phyloP scores from a whole-genome alignment of 2,888 invertebrate species.

The Aspidapion aeneum region DNA sequence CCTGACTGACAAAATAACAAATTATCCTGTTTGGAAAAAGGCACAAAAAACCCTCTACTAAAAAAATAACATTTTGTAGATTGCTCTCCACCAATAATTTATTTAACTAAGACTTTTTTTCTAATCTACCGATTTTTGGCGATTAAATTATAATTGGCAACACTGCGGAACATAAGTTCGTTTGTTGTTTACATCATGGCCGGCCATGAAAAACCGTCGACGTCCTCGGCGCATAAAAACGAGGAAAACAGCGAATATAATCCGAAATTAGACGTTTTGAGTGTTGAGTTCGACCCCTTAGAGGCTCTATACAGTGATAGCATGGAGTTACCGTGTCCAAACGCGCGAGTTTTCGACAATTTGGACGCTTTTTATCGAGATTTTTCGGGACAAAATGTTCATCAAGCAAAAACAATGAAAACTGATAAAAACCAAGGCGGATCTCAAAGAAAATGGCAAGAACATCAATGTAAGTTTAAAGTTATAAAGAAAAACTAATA shows the following conservation, averaged over 20 bases:
- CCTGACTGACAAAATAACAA: too few species aligned
- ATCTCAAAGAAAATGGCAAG: conserved; percentile 45
- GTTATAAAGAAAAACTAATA: too few species aligned
- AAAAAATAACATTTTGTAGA: too few species aligned
- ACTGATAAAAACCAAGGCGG: conserved; percentile 27
- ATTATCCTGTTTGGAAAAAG: too few species aligned
- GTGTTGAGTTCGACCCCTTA: conserved; percentile 63
- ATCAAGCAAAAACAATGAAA: conserved; percentile 31
- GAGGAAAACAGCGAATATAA: conserved; percentile 40
- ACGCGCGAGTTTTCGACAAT: conserved; percentile 66
- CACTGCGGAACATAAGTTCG: too few species aligned
- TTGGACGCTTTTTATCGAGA: conserved; percentile 57
- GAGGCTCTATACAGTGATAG: conserved; percentile 63
- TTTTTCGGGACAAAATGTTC: conserved; percentile 30
- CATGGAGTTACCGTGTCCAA: conserved; percentile 52
- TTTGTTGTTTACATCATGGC: conserved; percentile 24
- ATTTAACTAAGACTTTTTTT: too few species aligned
- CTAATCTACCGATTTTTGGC: too few species aligned
- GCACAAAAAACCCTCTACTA: too few species aligned
- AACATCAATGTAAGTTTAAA: conserved; percentile 51
- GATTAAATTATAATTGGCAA: too few species aligned
- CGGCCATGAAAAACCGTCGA: conserved; percentile 17
- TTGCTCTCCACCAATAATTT: too few species aligned
- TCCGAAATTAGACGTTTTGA: conserved; percentile 53
- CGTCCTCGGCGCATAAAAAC: conserved; percentile 23